Evolutionary conservation across 2,113 vertebrate genomes (phyloP).

Genomic region (Leucosticte australis): DNA sequence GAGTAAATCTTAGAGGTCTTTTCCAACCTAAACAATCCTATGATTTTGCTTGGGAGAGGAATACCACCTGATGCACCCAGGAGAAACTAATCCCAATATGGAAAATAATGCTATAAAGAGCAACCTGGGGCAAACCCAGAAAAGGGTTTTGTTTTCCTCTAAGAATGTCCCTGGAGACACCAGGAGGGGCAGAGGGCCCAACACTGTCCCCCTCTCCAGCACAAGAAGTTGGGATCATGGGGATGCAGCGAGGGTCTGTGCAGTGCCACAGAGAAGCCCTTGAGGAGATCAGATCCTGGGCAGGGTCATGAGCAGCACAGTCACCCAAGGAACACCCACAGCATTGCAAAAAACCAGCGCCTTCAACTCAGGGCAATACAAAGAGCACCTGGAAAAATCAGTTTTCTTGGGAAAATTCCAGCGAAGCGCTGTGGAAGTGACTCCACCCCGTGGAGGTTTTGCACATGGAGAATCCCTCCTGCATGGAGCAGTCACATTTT

Average conservation of each 20-base stretch:
- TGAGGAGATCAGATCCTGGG: background rate
- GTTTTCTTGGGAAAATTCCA: background rate
- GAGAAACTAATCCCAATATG: background rate
- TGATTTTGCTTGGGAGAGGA: background rate
- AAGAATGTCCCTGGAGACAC: background rate
- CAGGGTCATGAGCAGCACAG: accelerated
- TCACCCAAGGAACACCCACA: background rate
- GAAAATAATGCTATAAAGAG: background rate
- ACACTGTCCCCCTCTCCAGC: background rate
- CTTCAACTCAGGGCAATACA: background rate
- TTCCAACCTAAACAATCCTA: background rate
- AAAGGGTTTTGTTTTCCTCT: background rate
- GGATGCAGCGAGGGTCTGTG: background rate
- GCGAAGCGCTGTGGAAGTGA: background rate
- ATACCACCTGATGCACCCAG: background rate
- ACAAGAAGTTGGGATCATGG: background rate
- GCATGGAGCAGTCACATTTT: background rate
- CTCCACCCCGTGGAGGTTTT: background rate
- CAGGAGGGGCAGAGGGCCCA: background rate
- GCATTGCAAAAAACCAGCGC: background rate
- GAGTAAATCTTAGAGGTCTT: background rate
- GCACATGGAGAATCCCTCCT: background rate
- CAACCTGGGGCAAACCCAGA: background rate
- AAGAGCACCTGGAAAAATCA: background rate
- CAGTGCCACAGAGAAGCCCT: accelerated